phyloP scores from a whole-genome alignment of 2,797 vertebrate genomes.

The Acanthornis magna region DNA sequence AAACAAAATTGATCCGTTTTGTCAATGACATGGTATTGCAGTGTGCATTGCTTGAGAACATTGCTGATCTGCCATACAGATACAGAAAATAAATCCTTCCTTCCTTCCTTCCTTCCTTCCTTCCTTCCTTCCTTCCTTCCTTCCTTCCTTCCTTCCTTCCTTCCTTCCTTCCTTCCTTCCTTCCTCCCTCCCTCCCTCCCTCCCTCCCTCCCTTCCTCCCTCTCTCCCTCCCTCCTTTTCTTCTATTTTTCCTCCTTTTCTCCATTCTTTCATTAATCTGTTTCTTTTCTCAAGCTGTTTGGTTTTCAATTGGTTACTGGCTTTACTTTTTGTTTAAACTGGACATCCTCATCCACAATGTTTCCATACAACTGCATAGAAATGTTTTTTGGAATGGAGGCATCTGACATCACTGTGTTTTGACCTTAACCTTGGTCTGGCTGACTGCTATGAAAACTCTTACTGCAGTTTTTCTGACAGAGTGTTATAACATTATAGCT shows the following conservation, averaged over 20 bases:
- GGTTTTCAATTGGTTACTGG: background rate
- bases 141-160: no score
- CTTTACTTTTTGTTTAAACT: background rate
- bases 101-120: background rate
- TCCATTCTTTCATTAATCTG: background rate
- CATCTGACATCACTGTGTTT: background rate
- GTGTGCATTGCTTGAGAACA: background rate
- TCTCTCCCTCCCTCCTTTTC: no score
- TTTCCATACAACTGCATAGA: background rate
- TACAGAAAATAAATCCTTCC: background rate
- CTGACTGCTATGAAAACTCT: background rate
- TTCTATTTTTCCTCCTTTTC: background rate
- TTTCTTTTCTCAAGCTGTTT: background rate
- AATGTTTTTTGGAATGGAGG: background rate
- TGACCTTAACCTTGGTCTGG: background rate
- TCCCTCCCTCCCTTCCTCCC: background rate
- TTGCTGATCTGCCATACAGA: background rate
- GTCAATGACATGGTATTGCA: background rate
- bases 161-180: background rate
- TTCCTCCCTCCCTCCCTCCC: no score
- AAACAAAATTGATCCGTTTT: slow-evolving; percentile 20
- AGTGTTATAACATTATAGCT: background rate
- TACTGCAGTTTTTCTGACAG: background rate
- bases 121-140: no score
- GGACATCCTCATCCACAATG: background rate